A percentile compares a stretch with the other conserved stretches of the same genome.
Conservation (phyloP, 2,888 invertebrate species). For the Octonoba sinensis region DNA sequence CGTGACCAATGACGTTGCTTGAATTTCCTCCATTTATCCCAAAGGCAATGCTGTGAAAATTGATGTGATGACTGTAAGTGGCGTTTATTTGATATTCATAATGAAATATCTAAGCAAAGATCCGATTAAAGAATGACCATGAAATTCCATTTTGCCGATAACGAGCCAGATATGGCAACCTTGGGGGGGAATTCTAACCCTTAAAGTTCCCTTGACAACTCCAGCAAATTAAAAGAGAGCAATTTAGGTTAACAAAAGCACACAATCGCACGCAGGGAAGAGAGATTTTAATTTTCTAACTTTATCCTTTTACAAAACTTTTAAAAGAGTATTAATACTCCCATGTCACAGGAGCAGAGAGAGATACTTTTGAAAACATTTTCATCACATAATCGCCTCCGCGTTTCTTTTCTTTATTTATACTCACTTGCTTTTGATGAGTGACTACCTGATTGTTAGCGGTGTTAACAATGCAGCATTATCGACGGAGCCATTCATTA, state of each 20-base stretch:
- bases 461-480: conserved; percentile 35
- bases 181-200: conserved; percentile 3
- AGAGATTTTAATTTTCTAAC: conserved; percentile 49
- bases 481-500: too few relatives aligned
- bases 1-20: too few relatives aligned
- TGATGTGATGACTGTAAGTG: too few relatives aligned
- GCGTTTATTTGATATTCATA: too few relatives aligned
- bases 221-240: conserved; percentile 60
- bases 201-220: conserved; percentile 52
- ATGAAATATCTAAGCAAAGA: too few relatives aligned
- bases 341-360: not conserved
- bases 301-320: conserved; percentile 52
- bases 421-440: conserved; percentile 55
- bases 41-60: too few relatives aligned
- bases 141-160: not conserved
- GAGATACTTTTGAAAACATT: conserved; percentile 4
- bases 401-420: conserved; percentile 51
- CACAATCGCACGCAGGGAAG: conserved; percentile 31
- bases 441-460: conserved; percentile 37
- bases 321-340: conserved; percentile 28
- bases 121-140: too few relatives aligned
- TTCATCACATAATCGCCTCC: conserved; percentile 51
- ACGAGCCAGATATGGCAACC: conserved; percentile 25
- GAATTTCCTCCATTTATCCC: too few relatives aligned
- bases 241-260: conserved; percentile 62